These are phyloP conservation scores for Salpingus planirostris DNA, from an alignment of 2,888 invertebrate species.

Conservation along the genomic window DNA sequence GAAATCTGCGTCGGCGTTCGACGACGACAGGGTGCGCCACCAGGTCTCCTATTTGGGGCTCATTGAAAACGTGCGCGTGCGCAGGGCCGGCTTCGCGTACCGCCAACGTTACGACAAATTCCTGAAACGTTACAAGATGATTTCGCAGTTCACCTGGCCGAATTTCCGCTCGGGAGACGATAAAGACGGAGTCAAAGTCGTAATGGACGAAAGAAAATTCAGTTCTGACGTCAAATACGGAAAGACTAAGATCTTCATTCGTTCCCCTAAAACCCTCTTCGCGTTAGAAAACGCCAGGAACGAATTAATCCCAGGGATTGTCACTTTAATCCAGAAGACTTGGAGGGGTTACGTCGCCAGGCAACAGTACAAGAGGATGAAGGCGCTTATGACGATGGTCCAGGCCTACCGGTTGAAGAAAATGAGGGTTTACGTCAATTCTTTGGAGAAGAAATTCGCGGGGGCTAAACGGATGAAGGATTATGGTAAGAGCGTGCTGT, in stretches of 20 bases:
- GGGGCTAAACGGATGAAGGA: constrained; percentile 58
- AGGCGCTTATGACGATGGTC: constrained; percentile 76
- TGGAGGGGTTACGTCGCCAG: constrained; percentile 69
- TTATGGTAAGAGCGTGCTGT: constrained; percentile 67
- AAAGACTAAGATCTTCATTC: constrained; percentile 91
- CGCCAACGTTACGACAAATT: constrained; percentile 90
- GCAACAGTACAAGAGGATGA: constrained; percentile 71
- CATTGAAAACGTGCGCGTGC: constrained; percentile 90
- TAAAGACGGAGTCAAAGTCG: constrained; percentile 74
- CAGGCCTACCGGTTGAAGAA: constrained; percentile 73
- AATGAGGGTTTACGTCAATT: constrained; percentile 59
- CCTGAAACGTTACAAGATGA: constrained; percentile 93
- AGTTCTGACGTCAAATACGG: constrained; percentile 86
- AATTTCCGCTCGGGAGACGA: constrained; percentile 74
- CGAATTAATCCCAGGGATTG: constrained; percentile 82
- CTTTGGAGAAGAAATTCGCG: constrained; percentile 55
- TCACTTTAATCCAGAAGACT: constrained; percentile 89
- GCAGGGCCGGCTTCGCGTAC: constrained; percentile 95
- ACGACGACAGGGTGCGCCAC: constrained; percentile 67
- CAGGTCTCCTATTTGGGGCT: constrained; percentile 83
- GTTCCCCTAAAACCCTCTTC: constrained; percentile 87
- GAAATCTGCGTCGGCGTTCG: constrained; percentile 80
- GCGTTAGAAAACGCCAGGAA: constrained; percentile 79
- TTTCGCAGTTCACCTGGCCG: constrained; percentile 93
- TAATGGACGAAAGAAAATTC: constrained; percentile 72